These are phyloP conservation scores for Drosophila sechellia DNA, from an alignment of 1,140 invertebrate genomes.

Conservation along the genomic window DNA sequence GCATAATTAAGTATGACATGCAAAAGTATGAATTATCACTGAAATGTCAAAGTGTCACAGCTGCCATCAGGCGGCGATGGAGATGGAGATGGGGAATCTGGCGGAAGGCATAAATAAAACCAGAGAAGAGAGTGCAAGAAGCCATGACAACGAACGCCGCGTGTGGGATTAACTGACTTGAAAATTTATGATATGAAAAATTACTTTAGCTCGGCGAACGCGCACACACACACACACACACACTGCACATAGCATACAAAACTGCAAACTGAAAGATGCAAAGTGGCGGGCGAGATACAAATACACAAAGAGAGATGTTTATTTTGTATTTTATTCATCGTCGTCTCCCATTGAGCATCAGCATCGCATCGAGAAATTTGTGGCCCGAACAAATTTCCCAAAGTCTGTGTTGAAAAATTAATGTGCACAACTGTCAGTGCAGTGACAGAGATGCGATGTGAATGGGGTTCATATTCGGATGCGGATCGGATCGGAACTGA, in stretches of 20 bases:
- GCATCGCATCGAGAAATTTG: conserved; percentile 60
- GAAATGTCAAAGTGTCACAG: conserved; percentile 83
- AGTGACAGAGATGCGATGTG: conserved; percentile 68
- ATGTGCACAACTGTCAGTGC: conserved; percentile 80
- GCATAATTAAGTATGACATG: conserved; percentile 84
- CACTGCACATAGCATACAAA: not conserved
- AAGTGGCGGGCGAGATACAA: conserved; percentile 9
- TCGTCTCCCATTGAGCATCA: conserved; percentile 41
- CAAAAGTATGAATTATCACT: conserved; percentile 84
- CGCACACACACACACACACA: no score
- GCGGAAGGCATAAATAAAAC: conserved; percentile 67
- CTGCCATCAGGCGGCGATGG: conserved; percentile 60
- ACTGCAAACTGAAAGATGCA: conserved; percentile 21
- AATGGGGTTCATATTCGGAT: conserved; percentile 40
- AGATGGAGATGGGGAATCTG: conserved; percentile 34
- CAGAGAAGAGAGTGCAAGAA: conserved; percentile 16
- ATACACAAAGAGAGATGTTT: conserved; percentile 44
- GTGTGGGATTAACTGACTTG: conserved; percentile 82
- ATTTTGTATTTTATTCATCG: conserved; percentile 61
- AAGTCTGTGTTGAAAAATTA: conserved; percentile 80
- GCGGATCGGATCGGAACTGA: not conserved
- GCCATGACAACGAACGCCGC: conserved; percentile 55
- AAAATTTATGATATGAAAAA: conserved; percentile 83
- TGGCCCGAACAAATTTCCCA: conserved; percentile 74
- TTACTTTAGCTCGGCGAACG: conserved; percentile 66